Evolutionary conservation across 2,888 invertebrate species (phyloP).

Genomic region (Netelia virgata): DNA sequence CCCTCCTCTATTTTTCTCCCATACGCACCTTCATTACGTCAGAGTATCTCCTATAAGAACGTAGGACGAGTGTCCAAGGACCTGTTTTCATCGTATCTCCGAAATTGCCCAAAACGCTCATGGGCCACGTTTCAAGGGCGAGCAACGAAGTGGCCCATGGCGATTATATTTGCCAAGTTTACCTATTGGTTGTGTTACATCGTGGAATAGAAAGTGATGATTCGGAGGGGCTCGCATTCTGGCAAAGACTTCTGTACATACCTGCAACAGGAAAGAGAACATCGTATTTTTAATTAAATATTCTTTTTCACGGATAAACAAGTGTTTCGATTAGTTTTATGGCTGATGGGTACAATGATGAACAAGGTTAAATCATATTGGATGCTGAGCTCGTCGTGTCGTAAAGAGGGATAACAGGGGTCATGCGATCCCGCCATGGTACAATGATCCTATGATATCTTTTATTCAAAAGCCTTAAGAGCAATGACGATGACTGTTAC

Average conservation of each 20-base stretch:
- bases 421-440: too few species aligned
- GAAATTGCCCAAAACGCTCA: slow-evolving; percentile 9
- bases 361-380: neutral
- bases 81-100: slow-evolving; percentile 16
- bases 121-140: neutral
- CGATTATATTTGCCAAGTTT: slow-evolving; percentile 39
- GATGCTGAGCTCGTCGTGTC: neutral
- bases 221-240: neutral
- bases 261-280: slow-evolving; percentile 74
- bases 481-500: neutral
- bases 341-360: neutral
- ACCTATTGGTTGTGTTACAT: slow-evolving; percentile 56
- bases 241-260: slow-evolving; percentile 69
- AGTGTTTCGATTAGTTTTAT: neutral
- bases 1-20: slow-evolving; percentile 27
- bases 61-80: neutral
- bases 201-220: slow-evolving; percentile 17
- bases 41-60: neutral
- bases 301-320: neutral
- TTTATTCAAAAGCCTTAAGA: neutral
- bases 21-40: neutral
- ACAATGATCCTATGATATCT: too few species aligned
- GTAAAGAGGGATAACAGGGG: too few species aligned
- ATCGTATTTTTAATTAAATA: slow-evolving; percentile 11
- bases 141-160: neutral